phyloP scores from a whole-genome alignment of 2,888 invertebrate species.

The Polyploca ridens region DNA sequence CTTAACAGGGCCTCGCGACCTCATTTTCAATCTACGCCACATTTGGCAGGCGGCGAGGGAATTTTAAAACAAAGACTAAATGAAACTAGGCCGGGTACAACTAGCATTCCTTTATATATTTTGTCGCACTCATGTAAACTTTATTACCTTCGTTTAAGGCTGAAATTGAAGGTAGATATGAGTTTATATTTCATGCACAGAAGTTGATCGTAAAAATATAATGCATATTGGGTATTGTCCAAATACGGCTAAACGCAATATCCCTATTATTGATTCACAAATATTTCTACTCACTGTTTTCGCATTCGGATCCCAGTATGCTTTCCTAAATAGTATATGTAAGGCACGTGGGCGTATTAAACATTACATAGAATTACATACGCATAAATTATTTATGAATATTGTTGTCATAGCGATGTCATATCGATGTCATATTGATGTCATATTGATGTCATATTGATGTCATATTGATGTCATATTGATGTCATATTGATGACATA shows the following conservation, averaged over 20 bases:
- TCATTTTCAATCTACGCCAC: conserved; percentile 48
- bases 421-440: too few relatives aligned
- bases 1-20: conserved; percentile 49
- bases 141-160: background rate
- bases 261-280: conserved; percentile 42
- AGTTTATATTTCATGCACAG: conserved; percentile 30
- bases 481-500: too few relatives aligned
- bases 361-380: too few relatives aligned
- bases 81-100: conserved; percentile 36
- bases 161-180: background rate
- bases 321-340: background rate
- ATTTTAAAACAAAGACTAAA: conserved; percentile 63
- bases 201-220: conserved; percentile 41
- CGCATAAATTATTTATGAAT: too few relatives aligned
- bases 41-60: conserved; percentile 63
- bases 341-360: background rate
- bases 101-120: conserved; percentile 10
- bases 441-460: too few relatives aligned
- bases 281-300: conserved; percentile 24
- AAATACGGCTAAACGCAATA: conserved; percentile 24
- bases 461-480: too few relatives aligned
- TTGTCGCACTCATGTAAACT: conserved; percentile 12
- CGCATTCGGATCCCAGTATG: background rate
- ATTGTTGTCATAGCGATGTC: too few relatives aligned
- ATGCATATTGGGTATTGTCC: conserved; percentile 43